These are phyloP conservation scores for Linyphia triangularis DNA, from an alignment of 2,888 invertebrate species.

Conservation along the genomic window DNA sequence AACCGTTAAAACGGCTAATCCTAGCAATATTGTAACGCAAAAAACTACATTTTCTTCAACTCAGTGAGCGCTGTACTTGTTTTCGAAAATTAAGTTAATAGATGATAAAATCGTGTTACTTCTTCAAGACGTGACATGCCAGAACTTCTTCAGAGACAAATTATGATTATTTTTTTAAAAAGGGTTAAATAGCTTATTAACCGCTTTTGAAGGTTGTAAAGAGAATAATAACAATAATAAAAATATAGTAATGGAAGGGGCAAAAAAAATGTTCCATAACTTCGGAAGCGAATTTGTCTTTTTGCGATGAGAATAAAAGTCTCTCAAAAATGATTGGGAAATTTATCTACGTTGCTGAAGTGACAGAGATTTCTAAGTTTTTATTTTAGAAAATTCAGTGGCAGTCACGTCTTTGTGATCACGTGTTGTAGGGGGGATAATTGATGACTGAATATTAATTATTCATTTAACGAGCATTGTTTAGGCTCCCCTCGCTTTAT, in stretches of 20 bases:
- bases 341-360: conserved; percentile 4
- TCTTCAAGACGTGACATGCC: conserved; percentile 19
- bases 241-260: neutral
- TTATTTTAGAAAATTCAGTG: conserved; percentile 37
- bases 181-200: conserved; percentile 67
- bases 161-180: conserved; percentile 45
- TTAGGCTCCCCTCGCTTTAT: conserved; percentile 15
- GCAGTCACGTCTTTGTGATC: conserved; percentile 61
- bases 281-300: conserved; percentile 30
- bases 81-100: conserved; percentile 34
- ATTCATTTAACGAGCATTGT: conserved; percentile 65
- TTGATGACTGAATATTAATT: conserved; percentile 71
- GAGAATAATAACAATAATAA: neutral
- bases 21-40: neutral
- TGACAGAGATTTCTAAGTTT: conserved; percentile 54
- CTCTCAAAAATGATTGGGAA: conserved; percentile 6
- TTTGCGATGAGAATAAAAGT: conserved; percentile 39
- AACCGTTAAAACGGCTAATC: conserved; percentile 50
- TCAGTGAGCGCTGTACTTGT: neutral
- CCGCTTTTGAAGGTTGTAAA: neutral
- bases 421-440: conserved; percentile 58
- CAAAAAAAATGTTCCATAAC: conserved; percentile 16
- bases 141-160: conserved; percentile 40
- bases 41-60: conserved; percentile 18
- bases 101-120: conserved; percentile 50